Base-by-base conservation (phyloP, 1,140 invertebrate species). In the Ericerus pela region DNA sequence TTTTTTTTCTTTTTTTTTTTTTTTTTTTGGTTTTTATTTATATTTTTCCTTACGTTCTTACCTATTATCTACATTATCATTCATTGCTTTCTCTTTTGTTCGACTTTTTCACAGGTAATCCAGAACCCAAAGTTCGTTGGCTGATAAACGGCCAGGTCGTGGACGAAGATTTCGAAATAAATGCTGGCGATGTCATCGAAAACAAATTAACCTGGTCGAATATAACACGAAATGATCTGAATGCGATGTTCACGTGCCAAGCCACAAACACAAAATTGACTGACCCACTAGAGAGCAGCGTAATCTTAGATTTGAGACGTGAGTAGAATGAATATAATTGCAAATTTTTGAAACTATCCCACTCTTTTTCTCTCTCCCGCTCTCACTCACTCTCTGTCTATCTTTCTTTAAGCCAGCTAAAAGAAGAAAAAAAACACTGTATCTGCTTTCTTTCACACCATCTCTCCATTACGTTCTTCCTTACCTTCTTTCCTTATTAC, bases 241-340 rank as follows among this genome's bases (percentile, higher is more conserved):
- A 84, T 56, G 79, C 83, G 1, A 80, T 85, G 60, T 85, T 88
- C 67, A 87, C 84, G 33, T 92, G 87, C 67, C 81, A 85, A 66
- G 85, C 88, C 11, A 74, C 79, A 60, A 92, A 92, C 68, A 89
- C 85, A 6, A 75, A 79, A 61, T 76, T 89, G 24, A 80, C 83
- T 27, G 79, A 81, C 62, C 79, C 85, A 10, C 82, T 79, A 64
- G 80, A 83, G 66, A 76, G 80, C 2, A 79, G 79, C 16, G 77
- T 89, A 53, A 74, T 79, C 22, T 70, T 92, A 37, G 85, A 90
- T 65, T 78, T 91, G 67, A 81, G 83, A 67, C 70, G 88, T 91
- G 73, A 89, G 85, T 84, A 51, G 26, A 29, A 53, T 8, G 27
- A 33, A 24, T 29, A 53, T 29, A 53, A 16, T 2, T 2, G 29